Evolutionary conservation across 2,797 vertebrate species (phyloP).

Genomic region (Glyptemys insculpta): DNA sequence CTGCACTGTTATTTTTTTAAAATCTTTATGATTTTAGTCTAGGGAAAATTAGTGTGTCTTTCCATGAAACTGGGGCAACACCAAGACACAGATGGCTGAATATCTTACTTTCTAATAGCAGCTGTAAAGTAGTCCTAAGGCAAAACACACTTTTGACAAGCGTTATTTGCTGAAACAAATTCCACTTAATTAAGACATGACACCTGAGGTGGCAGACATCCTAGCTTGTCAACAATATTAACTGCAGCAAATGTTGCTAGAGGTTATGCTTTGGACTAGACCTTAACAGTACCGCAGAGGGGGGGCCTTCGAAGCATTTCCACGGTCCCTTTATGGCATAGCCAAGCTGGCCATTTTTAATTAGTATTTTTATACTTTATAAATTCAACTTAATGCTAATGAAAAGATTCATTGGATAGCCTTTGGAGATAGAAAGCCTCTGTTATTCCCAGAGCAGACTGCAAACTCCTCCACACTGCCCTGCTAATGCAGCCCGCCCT

Average conservation of each 20-base stretch:
- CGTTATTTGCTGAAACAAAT: constrained; percentile 67
- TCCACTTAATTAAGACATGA: constrained; percentile 68
- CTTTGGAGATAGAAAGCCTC: neutral
- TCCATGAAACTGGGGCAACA: neutral
- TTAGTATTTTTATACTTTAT: neutral
- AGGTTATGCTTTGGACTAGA: constrained; percentile 28
- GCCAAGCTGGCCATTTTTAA: neutral
- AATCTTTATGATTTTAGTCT: constrained; percentile 17
- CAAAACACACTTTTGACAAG: constrained; percentile 57
- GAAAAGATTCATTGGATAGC: neutral
- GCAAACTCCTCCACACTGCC: neutral
- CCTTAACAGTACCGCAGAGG: neutral
- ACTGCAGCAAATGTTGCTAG: constrained; percentile 30
- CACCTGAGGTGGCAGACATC: constrained; percentile 48
- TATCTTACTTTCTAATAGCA: constrained; percentile 53
- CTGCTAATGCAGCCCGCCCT: neutral
- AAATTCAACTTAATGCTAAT: neutral
- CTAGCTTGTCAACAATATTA: constrained; percentile 50
- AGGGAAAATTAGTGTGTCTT: neutral
- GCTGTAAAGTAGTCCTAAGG: constrained; percentile 55
- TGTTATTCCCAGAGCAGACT: neutral
- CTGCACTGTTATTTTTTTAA: neutral
- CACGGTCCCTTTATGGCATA: neutral
- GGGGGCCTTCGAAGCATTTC: neutral
- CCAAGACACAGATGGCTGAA: constrained; percentile 69